A percentile compares a stretch with the other conserved stretches of the same genome.
These are phyloP conservation scores for Canis aureus DNA, from an alignment of 2,113 vertebrate genomes.

Conservation along the genomic window DNA sequence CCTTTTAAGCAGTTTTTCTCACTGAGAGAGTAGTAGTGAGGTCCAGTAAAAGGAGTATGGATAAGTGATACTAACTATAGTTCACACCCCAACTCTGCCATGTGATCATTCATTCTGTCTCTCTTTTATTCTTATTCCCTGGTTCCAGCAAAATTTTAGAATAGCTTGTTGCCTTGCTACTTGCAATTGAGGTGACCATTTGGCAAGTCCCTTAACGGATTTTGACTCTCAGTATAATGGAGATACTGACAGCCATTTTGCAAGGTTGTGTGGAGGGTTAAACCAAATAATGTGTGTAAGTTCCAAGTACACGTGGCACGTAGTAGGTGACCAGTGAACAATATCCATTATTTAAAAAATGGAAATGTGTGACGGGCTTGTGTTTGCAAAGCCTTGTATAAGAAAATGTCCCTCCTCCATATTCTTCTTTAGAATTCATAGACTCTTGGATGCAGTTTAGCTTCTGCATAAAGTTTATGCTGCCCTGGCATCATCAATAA, in stretches of 20 bases:
- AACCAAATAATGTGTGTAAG: background rate
- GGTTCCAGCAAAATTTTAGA: background rate
- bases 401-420: background rate
- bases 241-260: background rate
- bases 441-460: constrained; percentile 29
- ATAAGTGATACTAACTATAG: background rate
- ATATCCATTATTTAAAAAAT: constrained; percentile 47
- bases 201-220: background rate
- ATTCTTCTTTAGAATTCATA: constrained; percentile 58
- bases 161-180: background rate
- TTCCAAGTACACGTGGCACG: background rate
- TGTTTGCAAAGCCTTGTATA: background rate
- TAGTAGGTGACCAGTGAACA: background rate
- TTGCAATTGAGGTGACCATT: constrained; percentile 24
- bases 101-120: background rate
- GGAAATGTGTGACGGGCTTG: background rate
- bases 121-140: background rate
- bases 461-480: constrained; percentile 61
- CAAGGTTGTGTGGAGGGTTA: background rate
- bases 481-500: constrained; percentile 55
- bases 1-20: background rate
- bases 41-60: background rate
- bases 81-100: background rate
- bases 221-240: background rate
- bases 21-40: background rate